phyloP scores from a whole-genome alignment of 2,797 vertebrate genomes.

The Aldrovandia affinis region DNA sequence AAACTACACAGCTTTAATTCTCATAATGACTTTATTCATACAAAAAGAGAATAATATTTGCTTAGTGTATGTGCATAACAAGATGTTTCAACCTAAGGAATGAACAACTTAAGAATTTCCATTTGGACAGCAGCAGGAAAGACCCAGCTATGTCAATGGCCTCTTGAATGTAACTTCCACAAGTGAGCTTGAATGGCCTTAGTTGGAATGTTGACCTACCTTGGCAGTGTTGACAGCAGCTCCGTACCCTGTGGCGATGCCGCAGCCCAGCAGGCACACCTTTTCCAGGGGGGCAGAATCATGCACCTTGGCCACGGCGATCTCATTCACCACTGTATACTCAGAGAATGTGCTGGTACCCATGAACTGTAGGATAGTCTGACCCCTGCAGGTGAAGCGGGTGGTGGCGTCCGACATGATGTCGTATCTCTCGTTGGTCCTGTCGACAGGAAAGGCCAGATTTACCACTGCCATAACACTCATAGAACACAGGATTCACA shows the following conservation, averaged over 20 bases:
- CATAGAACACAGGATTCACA: background rate
- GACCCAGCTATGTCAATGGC: no score
- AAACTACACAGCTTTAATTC: no score
- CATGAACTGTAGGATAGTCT: slow-evolving; percentile 86
- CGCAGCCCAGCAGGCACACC: slow-evolving; percentile 93
- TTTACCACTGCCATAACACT: background rate
- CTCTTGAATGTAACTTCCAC: no score
- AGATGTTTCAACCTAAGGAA: no score
- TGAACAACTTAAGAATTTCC: no score
- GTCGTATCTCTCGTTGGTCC: slow-evolving; percentile 51
- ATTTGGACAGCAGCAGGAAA: no score
- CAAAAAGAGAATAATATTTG: no score
- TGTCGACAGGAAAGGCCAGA: slow-evolving; percentile 36
- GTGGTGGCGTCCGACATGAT: slow-evolving; percentile 78
- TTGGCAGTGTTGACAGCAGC: slow-evolving; percentile 90
- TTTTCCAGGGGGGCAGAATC: slow-evolving; percentile 86
- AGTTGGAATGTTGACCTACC: slow-evolving; percentile 62
- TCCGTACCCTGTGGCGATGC: slow-evolving; percentile 89
- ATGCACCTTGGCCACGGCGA: slow-evolving; percentile 86
- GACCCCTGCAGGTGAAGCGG: slow-evolving; percentile 88
- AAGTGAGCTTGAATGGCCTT: no score
- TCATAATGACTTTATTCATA: no score
- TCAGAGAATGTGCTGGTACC: slow-evolving; percentile 94
- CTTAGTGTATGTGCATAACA: no score
- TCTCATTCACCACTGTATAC: slow-evolving; percentile 88